Base-by-base conservation (phyloP, 2,888 invertebrate species). In the Tillus elongatus region DNA sequence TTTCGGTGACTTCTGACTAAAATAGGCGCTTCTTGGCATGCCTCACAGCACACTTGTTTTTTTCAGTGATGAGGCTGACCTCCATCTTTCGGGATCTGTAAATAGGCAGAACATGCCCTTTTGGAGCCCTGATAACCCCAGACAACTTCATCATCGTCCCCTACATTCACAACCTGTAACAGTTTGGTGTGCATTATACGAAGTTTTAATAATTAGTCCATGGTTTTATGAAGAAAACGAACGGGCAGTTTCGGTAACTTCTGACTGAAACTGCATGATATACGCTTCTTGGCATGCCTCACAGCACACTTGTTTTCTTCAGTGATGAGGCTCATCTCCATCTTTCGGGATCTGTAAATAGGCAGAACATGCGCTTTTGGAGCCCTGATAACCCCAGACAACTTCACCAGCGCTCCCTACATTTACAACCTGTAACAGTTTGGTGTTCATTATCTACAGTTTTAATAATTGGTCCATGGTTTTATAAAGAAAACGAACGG, bases 161-260 rank as follows among this genome's bases (percentile, higher is more conserved):
- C n/a, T n/a, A n/a, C n/a, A 42, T 37, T 31, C 19, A 28, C 16
- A 39, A 8, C 27, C 13, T 19, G 33, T 41, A 13, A 39, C 41
- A 12, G 39, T 39, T 14, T 41, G 41, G 35, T 41, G 30, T 31
- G 38, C 39, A 9, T 10, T 32, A 6, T 12, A 35, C 30, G 10
- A 24, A 14, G 13, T 42, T 15, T 15, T 36, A 26, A 31, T 40
- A 12, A 36, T 39, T 26, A 39, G 36, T 30, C 33, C 33, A 12
- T 42, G 33, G 26, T 42, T 42, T 40, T 36, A 36, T 36, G 30
- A 35, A 31, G 36, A 36, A 34, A 15, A 34, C 11, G 39, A 29
- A 30, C 26, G 32, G 6, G 30, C 35, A 35, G 35, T 35, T 35
- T 11, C 35, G 13, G 30, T 30, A n/a, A 35, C 13, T 35, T 15